These are phyloP conservation scores for Ammospiza caudacuta DNA, from an alignment of 2,113 vertebrate genomes.

Conservation along the genomic window DNA sequence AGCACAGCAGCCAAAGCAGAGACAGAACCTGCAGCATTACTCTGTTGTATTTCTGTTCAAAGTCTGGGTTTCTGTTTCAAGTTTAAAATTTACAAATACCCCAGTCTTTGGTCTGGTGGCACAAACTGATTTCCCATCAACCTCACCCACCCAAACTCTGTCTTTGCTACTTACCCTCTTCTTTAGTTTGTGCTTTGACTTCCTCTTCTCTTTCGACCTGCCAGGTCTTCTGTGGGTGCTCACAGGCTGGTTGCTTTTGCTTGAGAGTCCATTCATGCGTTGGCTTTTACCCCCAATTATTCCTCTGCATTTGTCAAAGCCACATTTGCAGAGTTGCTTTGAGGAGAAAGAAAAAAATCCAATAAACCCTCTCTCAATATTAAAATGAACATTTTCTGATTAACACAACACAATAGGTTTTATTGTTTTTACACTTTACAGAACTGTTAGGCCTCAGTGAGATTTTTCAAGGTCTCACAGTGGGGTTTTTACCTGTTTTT, in stretches of 20 bases:
- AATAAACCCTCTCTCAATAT: background rate
- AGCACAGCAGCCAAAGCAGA: background rate
- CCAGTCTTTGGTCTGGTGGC: background rate
- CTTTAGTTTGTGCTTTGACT: slow-evolving; percentile 97
- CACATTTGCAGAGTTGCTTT: slow-evolving; percentile 95
- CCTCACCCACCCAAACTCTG: background rate
- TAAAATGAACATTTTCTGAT: background rate
- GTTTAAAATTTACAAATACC: background rate
- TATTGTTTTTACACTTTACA: background rate
- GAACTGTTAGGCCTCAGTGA: background rate
- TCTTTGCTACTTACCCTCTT: slow-evolving; percentile 84
- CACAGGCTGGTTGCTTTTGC: slow-evolving; percentile 77
- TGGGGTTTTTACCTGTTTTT: slow-evolving; percentile 87
- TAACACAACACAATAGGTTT: background rate
- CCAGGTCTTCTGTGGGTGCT: slow-evolving; percentile 83
- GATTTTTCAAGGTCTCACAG: background rate
- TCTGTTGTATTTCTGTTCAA: background rate
- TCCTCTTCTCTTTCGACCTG: slow-evolving; percentile 94
- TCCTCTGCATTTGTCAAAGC: slow-evolving; percentile 94
- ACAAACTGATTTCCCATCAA: background rate
- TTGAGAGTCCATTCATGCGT: slow-evolving; percentile 88
- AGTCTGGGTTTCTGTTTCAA: background rate
- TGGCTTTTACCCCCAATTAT: slow-evolving; percentile 98
- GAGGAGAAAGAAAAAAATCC: background rate
- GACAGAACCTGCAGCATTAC: background rate